Evolutionary conservation across 2,888 invertebrate genomes (phyloP).

Genomic region (Drosophila koepferae): DNA sequence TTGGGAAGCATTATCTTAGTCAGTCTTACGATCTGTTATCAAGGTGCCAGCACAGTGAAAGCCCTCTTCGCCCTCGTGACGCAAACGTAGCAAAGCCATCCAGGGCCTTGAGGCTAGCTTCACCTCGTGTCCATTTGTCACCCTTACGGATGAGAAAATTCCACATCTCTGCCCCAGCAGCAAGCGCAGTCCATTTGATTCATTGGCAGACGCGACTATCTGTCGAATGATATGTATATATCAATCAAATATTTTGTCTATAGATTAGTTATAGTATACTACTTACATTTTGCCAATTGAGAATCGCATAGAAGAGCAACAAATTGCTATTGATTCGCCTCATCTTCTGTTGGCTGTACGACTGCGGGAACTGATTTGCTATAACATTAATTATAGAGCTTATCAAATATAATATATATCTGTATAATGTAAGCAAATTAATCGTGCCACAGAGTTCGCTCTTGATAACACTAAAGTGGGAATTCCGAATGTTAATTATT

Average conservation of each 20-base stretch:
- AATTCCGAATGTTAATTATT: too few relatives aligned
- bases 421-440: not conserved
- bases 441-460: too few relatives aligned
- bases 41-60: constrained; percentile 38
- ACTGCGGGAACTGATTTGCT: constrained; percentile 5
- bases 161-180: constrained; percentile 32
- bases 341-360: constrained; percentile 1
- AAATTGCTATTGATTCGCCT: not conserved
- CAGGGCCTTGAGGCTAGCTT: constrained; percentile 34
- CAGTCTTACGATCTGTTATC: constrained; percentile 34
- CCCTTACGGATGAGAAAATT: constrained; percentile 6
- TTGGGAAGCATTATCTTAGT: too few relatives aligned
- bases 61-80: not conserved
- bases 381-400: too few relatives aligned
- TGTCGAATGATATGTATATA: not conserved
- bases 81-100: constrained; percentile 29
- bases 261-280: not conserved
- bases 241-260: not conserved
- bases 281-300: constrained; percentile 5
- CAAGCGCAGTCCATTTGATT: constrained; percentile 12
- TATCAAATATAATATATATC: constrained; percentile 13
- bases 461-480: too few relatives aligned
- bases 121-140: constrained; percentile 28
- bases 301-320: not conserved
- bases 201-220: not conserved